Percentiles rank a stretch among this genome's conserved stretches.
Conservation (phyloP, 2,113 vertebrate genomes). For the Lonchura striata region DNA sequence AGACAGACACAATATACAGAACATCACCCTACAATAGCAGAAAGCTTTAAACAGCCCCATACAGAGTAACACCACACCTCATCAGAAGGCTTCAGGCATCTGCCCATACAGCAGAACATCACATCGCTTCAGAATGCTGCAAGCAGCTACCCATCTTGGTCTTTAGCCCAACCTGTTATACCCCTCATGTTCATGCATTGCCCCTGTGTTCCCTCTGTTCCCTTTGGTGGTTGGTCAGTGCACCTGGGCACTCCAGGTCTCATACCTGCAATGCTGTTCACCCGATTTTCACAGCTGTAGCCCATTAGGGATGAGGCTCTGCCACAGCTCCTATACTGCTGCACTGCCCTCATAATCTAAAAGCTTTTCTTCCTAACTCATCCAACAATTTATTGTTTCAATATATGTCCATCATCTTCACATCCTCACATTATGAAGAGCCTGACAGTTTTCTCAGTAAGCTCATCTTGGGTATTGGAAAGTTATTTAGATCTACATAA, state of each 20-base stretch:
- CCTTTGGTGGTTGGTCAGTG: background rate
- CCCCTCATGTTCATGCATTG: background rate
- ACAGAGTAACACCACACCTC: background rate
- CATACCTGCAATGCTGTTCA: background rate
- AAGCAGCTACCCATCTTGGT: accelerated
- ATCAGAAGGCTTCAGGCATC: background rate
- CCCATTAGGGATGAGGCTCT: background rate
- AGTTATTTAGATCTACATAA: background rate
- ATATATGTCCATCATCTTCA: accelerated
- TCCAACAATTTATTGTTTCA: background rate
- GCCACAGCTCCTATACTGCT: background rate
- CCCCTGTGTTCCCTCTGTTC: background rate
- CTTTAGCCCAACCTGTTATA: background rate
- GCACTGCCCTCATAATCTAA: background rate
- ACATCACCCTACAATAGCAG: background rate
- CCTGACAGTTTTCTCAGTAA: background rate
- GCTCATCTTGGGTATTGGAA: background rate
- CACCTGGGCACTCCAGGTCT: background rate
- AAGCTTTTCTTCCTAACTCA: background rate
- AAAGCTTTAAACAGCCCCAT: background rate
- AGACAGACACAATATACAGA: background rate
- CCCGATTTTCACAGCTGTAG: background rate
- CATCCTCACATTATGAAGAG: background rate
- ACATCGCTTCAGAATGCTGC: accelerated
- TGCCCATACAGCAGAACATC: background rate